Evolutionary conservation across 2,888 invertebrate genomes (phyloP), one percentile per base, ranked within the genome.

Genomic region (Agonopterix alstromeriana): DNA sequence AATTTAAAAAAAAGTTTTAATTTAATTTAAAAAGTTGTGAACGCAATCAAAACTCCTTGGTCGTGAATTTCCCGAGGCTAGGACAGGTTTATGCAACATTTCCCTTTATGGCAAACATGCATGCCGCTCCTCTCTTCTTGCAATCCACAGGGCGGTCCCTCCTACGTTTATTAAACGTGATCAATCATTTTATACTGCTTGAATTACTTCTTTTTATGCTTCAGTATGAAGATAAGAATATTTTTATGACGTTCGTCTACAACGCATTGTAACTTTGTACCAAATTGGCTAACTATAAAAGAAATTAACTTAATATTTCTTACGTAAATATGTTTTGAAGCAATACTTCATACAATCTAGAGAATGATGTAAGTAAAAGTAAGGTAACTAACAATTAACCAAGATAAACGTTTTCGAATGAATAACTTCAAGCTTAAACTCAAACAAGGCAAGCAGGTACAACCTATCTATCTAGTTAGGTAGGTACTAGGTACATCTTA

Each of bases 81-180:
- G 59, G 70, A 79, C 84, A 67, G 77, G 82, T 81, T 82, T 74
- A 58, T 56, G 60, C 66, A 69, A 62, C 68, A 76, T 81, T 78
- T 77, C 82, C 77, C 72, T 73, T 54, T 82, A 81, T 56, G 78
- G 77, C 51, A 63, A 55, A 65, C 61, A 58, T 68, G 62, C 61
- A 59, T 70, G 67, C 67, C 68, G 70, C 65, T 67, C 67, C 65
- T 36, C 38, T 41, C 43, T 58, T 41, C 43, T 58, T 56, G 55
- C 57, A 54, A 51, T 56, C 57, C 51, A 40, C 44, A 45, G 48
- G 50, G 52, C 49, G 59, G 57, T 54, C 57, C 54, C 62, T 58
- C 54, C 54, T 42, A 45, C 45, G 50, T 52, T 53, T 56, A 60
- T 57, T 57, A 60, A 61, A 74, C 72, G 68, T 72, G 73, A 72